Base-by-base conservation (phyloP, 2,888 invertebrate genomes). In the Oligia latruncula region DNA sequence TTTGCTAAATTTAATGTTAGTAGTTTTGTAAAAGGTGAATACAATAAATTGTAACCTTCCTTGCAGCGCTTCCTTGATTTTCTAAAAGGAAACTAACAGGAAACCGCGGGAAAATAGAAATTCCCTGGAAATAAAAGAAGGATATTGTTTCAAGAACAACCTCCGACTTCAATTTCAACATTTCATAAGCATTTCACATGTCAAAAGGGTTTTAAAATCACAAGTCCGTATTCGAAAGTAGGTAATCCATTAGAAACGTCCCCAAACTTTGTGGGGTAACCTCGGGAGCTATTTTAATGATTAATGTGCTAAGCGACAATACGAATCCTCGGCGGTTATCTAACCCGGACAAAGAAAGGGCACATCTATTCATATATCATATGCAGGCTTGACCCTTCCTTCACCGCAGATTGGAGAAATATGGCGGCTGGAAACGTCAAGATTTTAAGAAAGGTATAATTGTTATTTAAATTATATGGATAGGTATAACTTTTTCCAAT, bases 341-440 rank as follows among this genome's bases (percentile, higher is more conserved):
- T 93, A 88, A 89, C 90, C 88, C 83, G 91, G 88, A 94, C 95
- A 94, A 95, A 94, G 94, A 93, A 93, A 94, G 94, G 96, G 94
- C 92, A 88, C 87, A 79, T 92, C 95, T 93, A 95, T 95, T 95
- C 96, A 95, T 94, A 95, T 92, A 94, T 96, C 96, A 95, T 90
- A 92, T 91, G 92, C 96, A 96, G 95, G 92, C 93, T 95, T 96
- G 95, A 95, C 95, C 96, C 95, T 95, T 95, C 92, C 92, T 90
- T 90, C 87, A 87, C 90, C 90, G 80, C 90, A 88, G 82, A 83
- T 81, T 83, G 71, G 80, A 77, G 83, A 85, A 86, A 79, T 84
- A 82, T 1, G 8, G 11, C 17, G 15, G 11, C 86, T 83, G 62
- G 80, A 89, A 74, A 73, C 29, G 81, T 58, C 74, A 66, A 43